Conservation (phyloP, 30 jellyfish, hydroid and myxozoan genomes). For the Clytia hemisphaerica region DNA sequence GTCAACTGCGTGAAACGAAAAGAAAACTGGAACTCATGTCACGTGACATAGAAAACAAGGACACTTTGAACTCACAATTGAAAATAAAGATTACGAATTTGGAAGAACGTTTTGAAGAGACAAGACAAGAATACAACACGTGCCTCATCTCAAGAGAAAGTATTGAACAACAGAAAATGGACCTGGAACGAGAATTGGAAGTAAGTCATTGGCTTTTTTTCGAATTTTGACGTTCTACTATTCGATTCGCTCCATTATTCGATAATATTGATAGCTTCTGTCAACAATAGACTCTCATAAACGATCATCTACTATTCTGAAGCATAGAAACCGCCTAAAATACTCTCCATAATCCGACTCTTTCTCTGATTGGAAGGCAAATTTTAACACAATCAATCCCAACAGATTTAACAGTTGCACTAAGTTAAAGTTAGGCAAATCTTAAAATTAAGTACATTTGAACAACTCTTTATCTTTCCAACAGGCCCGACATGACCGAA, state of each 20-base stretch:
- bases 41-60: slow-evolving; percentile 65
- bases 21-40: slow-evolving; percentile 69
- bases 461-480: not conserved
- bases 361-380: too few relatives aligned
- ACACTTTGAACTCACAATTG: slow-evolving; percentile 60
- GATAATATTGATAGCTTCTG: too few relatives aligned
- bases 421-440: too few relatives aligned
- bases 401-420: too few relatives aligned
- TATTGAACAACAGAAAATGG: slow-evolving; percentile 84
- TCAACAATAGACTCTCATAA: too few relatives aligned
- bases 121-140: slow-evolving; percentile 55
- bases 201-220: not conserved
- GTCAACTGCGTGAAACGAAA: slow-evolving; percentile 74
- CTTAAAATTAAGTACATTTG: too few relatives aligned
- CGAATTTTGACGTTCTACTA: too few relatives aligned
- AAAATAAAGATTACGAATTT: slow-evolving; percentile 49
- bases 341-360: too few relatives aligned
- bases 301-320: too few relatives aligned
- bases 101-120: slow-evolving; percentile 59
- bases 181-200: slow-evolving; percentile 69
- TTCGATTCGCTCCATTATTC: too few relatives aligned
- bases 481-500: slow-evolving; percentile 63
- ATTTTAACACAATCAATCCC: too few relatives aligned
- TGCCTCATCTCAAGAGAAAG: slow-evolving; percentile 77
- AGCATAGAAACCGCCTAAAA: too few relatives aligned